Conservation (phyloP, 2,113 vertebrate species). For the Forbesichthys agassizii region DNA sequence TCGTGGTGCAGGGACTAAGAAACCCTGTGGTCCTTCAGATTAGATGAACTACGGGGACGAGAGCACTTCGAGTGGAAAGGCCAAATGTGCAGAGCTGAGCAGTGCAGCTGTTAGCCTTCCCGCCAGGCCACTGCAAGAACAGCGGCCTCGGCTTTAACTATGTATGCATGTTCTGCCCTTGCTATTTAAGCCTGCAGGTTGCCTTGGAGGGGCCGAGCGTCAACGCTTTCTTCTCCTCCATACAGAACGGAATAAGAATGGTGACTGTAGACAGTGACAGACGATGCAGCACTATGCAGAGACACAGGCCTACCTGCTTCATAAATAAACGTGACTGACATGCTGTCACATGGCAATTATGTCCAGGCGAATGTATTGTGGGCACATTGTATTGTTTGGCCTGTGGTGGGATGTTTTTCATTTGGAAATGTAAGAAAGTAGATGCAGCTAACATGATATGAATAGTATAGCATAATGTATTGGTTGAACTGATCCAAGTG, state of each 20-base stretch:
- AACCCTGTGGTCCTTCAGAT: slow-evolving; percentile 54
- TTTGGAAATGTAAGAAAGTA: slow-evolving; percentile 59
- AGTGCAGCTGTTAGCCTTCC: slow-evolving; percentile 54
- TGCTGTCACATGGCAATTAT: slow-evolving; percentile 52
- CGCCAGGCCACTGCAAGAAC: slow-evolving; percentile 46
- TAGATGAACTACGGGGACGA: slow-evolving; percentile 50
- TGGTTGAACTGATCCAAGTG: slow-evolving; percentile 48
- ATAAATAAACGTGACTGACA: slow-evolving; percentile 54
- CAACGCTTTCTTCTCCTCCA: background rate
- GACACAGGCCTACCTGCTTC: slow-evolving; percentile 41
- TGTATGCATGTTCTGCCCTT: slow-evolving; percentile 29
- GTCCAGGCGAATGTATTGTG: slow-evolving; percentile 62
- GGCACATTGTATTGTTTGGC: slow-evolving; percentile 42
- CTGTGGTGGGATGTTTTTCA: slow-evolving; percentile 12
- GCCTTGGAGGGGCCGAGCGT: slow-evolving; percentile 8
- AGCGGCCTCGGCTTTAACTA: slow-evolving; percentile 53
- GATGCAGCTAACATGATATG: slow-evolving; percentile 53
- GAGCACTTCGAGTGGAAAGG: slow-evolving; percentile 33
- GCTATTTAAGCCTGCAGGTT: slow-evolving; percentile 49
- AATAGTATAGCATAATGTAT: slow-evolving; percentile 50
- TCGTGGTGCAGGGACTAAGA: slow-evolving; percentile 40
- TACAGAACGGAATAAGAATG: too few relatives aligned
- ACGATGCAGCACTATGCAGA: slow-evolving; percentile 9
- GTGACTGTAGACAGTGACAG: too few relatives aligned
- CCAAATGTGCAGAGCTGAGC: slow-evolving; percentile 68